These are phyloP conservation scores for Caenorhabditis macrosperma DNA, from an alignment of 2,888 invertebrate genomes.

Conservation along the genomic window DNA sequence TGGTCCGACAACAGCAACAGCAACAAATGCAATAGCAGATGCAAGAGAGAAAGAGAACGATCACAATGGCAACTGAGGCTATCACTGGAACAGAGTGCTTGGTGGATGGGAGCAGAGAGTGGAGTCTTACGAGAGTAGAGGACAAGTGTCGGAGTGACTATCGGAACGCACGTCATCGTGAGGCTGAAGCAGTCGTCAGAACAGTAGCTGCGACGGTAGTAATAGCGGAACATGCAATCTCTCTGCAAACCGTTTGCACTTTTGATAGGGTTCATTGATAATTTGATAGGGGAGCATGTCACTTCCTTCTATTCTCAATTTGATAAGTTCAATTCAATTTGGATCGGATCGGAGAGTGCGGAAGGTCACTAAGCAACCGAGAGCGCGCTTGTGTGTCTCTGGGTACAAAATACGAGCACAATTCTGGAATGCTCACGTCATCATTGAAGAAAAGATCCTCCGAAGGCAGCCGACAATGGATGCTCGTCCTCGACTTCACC, in stretches of 20 bases:
- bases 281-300: background rate
- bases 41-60: background rate
- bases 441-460: slow-evolving; percentile 19
- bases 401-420: background rate
- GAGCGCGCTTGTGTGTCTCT: too few species aligned
- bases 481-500: slow-evolving; percentile 14
- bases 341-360: background rate
- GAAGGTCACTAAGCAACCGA: too few species aligned
- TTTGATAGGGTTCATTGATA: background rate
- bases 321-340: background rate
- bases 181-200: slow-evolving; percentile 35
- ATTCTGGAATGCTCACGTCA: slow-evolving; percentile 8
- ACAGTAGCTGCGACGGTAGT: slow-evolving; percentile 42
- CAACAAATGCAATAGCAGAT: slow-evolving; percentile 2
- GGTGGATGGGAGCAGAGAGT: background rate
- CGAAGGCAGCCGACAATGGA: slow-evolving; percentile 13
- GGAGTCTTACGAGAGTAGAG: background rate
- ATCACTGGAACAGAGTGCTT: slow-evolving; percentile 4
- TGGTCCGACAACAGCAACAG: slow-evolving; percentile 11
- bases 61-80: background rate
- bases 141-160: background rate
- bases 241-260: slow-evolving; percentile 20
- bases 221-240: slow-evolving; percentile 27
- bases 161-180: slow-evolving; percentile 15
- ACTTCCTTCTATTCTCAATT: background rate